These are phyloP conservation scores for Neuroscelio doddi DNA, from an alignment of 2,888 invertebrate species.

Conservation along the genomic window DNA sequence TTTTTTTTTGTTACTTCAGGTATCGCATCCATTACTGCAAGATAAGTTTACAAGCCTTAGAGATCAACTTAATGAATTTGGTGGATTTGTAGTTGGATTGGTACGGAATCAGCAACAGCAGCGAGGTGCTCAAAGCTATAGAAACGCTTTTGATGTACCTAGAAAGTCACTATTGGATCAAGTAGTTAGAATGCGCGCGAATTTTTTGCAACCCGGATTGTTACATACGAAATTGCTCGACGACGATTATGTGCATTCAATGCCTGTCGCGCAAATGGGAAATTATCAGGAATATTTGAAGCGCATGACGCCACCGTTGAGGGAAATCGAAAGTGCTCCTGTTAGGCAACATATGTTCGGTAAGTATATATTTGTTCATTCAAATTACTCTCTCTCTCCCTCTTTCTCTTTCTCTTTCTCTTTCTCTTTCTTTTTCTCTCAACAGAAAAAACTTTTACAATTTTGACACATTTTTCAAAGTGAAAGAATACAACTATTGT, in stretches of 20 bases:
- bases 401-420: not conserved
- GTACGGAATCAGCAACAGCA: constrained; percentile 75
- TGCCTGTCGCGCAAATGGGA: constrained; percentile 99
- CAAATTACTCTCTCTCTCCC: no score
- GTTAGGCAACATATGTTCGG: constrained; percentile 99
- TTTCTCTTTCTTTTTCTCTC: constrained; percentile 3
- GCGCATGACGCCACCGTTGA: constrained; percentile 90
- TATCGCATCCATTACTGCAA: constrained; percentile 83
- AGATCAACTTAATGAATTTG: constrained; percentile 90
- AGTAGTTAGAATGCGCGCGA: constrained; percentile 94
- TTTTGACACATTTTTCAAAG: no score
- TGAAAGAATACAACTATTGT: no score
- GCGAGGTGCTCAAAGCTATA: constrained; percentile 79
- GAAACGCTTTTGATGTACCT: constrained; percentile 97
- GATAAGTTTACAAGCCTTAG: constrained; percentile 88
- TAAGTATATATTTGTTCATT: no score
- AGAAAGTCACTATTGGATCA: constrained; percentile 91
- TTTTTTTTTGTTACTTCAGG: constrained; percentile 48
- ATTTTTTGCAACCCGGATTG: constrained; percentile 88
- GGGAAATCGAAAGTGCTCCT: constrained; percentile 96
- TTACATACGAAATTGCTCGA: constrained; percentile 84
- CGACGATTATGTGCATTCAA: constrained; percentile 94
- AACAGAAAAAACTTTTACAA: constrained; percentile 94
- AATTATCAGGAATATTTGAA: constrained; percentile 99
- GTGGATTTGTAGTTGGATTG: constrained; percentile 86